phyloP scores from a whole-genome alignment of 2,113 vertebrate genomes.

The Tragelaphus strepsiceros region DNA sequence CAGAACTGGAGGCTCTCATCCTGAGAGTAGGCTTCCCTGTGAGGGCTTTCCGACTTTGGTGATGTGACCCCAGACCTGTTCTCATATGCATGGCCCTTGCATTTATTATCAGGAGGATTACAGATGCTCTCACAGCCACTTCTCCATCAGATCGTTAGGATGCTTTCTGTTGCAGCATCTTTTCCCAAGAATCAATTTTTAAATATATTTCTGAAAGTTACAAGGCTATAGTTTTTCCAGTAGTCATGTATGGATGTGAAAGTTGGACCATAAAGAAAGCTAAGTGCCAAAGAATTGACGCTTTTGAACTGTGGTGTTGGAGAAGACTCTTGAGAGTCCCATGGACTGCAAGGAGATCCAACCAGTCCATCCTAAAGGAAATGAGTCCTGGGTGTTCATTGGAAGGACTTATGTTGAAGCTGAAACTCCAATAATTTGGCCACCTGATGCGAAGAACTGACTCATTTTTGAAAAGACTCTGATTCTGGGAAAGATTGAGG shows the following conservation, averaged over 20 bases:
- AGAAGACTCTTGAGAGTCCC: neutral
- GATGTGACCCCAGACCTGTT: neutral
- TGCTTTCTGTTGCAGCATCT: neutral
- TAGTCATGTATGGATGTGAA: neutral
- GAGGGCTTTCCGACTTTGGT: neutral
- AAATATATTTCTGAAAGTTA: conserved; percentile 9
- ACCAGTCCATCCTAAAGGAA: neutral
- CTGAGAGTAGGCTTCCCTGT: neutral
- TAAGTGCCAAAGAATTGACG: rapidly evolving
- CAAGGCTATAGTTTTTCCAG: neutral
- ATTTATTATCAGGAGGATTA: neutral
- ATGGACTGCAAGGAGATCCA: neutral
- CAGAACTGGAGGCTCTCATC: neutral
- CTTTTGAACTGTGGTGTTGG: neutral
- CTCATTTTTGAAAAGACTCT: neutral
- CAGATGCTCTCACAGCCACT: neutral
- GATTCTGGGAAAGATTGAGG: neutral
- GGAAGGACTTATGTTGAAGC: neutral
- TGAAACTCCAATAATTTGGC: neutral
- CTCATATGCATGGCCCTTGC: neutral
- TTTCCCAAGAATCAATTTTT: neutral
- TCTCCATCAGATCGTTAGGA: neutral
- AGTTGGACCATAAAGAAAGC: neutral
- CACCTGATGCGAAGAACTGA: neutral
- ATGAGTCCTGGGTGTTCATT: neutral